Percentiles rank a stretch among this genome's conserved stretches.
These are phyloP conservation scores for Erynnis tages DNA, from an alignment of 2,888 invertebrate species.

Conservation along the genomic window DNA sequence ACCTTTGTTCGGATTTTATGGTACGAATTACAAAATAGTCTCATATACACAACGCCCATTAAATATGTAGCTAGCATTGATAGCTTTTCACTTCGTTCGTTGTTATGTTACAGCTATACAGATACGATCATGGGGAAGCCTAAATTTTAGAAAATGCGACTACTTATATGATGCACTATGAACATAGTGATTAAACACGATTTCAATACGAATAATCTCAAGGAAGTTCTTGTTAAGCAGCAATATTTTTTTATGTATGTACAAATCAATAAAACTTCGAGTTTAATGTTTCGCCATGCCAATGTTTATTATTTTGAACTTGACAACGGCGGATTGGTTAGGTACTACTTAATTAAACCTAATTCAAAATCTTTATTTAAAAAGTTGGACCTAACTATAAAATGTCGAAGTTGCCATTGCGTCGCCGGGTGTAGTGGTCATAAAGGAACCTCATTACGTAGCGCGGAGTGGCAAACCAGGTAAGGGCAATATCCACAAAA, in stretches of 20 bases:
- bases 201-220: too few relatives aligned
- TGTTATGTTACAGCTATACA: too few relatives aligned
- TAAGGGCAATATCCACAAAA: slow-evolving; percentile 32
- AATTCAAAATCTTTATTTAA: slow-evolving; percentile 7
- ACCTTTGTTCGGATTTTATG: background rate
- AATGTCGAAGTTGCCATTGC: slow-evolving; percentile 9
- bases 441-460: slow-evolving; percentile 32
- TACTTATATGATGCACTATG: too few relatives aligned
- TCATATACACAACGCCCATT: background rate
- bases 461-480: slow-evolving; percentile 28
- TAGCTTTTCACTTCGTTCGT: too few relatives aligned
- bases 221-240: too few relatives aligned
- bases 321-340: background rate
- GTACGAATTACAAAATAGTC: background rate
- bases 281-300: too few relatives aligned
- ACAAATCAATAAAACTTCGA: too few relatives aligned
- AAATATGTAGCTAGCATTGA: too few relatives aligned
- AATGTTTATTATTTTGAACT: background rate
- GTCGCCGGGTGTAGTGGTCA: slow-evolving; percentile 22
- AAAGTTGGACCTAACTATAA: slow-evolving; percentile 17
- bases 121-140: too few relatives aligned
- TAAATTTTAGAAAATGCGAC: too few relatives aligned
- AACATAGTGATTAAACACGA: too few relatives aligned
- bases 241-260: too few relatives aligned
- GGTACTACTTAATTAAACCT: background rate